Evolutionary conservation across 2,113 vertebrate genomes (phyloP), one percentile per base, ranked within the genome.

Genomic region (Cyanocitta stelleri): DNA sequence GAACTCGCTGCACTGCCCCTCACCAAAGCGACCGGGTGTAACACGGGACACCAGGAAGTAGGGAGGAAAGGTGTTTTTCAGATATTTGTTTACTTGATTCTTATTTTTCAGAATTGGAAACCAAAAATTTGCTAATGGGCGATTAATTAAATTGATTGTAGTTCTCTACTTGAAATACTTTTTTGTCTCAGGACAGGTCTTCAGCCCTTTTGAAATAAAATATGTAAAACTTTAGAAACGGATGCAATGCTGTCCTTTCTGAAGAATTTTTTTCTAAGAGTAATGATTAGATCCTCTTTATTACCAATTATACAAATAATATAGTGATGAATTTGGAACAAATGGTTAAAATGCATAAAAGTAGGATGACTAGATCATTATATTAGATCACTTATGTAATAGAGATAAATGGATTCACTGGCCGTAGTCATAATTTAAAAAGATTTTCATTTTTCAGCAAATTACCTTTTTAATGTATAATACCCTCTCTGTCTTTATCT

Each of bases 21-120:
- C 23, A 3, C 14, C 41, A 71, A 44, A 58, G 11, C 0, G 2
- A 41, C 3, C 0, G 2, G 2, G 4, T 22, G 14, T 6, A 76
- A 59, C 0, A 2, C 14, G 17, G 11, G 13, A 59, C 14, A 72
- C 6, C 1, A 24, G 16, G 4, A 79, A 77, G 4, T 14, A 7
- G 4, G 27, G 8, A 73, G 15, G 9, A 89, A 86, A 77, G 2
- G 6, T 26, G 7, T 7, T 76, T 75, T 56, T 22, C 18, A 68
- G 6, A 3, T 79, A 17, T 30, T 41, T 62, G 0, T 74, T 75
- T 48, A 4, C 44, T 37, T 54, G 4, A 46, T 68, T 46, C 2
- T 19, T 74, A 54, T 54, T 93, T 95, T 92, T 68, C 20, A 64
- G 52, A 71, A 55, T 33, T 35, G 7, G 10, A 55, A 85, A 59